These are phyloP conservation scores for Cecidostiba fungosa DNA, from an alignment of 2,888 invertebrate genomes.

Conservation along the genomic window DNA sequence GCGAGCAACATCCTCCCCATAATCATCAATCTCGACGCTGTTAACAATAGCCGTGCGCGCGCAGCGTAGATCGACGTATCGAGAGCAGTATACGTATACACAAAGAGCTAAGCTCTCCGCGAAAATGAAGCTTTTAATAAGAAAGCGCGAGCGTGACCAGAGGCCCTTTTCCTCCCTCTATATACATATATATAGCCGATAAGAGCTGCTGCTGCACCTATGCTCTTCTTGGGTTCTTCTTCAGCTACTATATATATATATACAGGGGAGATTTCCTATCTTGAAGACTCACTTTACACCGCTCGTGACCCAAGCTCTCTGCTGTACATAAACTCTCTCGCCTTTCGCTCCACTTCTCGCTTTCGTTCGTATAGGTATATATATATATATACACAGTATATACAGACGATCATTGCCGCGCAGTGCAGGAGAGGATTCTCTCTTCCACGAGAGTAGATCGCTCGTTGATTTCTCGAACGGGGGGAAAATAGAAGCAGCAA, in stretches of 20 bases:
- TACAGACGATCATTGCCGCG: conserved; percentile 39
- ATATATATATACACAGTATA: too few species aligned
- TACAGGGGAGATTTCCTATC: conserved; percentile 53
- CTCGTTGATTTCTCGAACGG: conserved; percentile 44
- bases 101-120: conserved; percentile 63
- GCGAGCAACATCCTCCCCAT: conserved; percentile 32
- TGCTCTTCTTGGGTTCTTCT: neutral
- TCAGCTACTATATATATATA: neutral
- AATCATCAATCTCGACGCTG: conserved; percentile 41
- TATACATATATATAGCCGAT: neutral
- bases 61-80: conserved; percentile 42
- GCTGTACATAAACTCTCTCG: conserved; percentile 42
- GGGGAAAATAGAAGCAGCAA: conserved; percentile 32
- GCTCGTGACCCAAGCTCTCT: conserved; percentile 54
- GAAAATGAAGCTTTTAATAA: conserved; percentile 63
- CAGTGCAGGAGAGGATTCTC: conserved; percentile 32
- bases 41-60: neutral
- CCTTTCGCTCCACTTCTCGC: conserved; percentile 62
- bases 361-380: too few species aligned
- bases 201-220: neutral
- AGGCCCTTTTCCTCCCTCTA: conserved; percentile 37
- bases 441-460: conserved; percentile 38
- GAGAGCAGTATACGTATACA: conserved; percentile 25
- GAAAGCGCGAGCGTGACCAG: conserved; percentile 52
- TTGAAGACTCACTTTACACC: conserved; percentile 64